phyloP scores from a whole-genome alignment of 1,140 invertebrate species.

The Camponotus floridanus region DNA sequence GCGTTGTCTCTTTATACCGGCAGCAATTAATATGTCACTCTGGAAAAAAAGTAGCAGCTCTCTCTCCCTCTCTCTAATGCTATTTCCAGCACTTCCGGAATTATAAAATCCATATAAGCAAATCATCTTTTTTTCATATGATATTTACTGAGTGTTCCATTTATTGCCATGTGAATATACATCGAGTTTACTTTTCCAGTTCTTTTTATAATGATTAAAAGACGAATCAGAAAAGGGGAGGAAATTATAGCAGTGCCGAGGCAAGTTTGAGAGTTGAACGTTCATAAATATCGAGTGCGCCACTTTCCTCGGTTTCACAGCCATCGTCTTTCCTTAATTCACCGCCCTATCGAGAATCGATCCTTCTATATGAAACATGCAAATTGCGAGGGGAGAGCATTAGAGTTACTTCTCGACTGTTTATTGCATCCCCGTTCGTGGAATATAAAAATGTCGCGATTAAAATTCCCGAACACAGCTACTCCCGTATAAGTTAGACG shows the following conservation, averaged over 20 bases:
- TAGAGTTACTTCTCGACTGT: constrained; percentile 16
- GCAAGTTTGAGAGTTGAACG: constrained; percentile 35
- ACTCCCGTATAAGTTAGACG: neutral
- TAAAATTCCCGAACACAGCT: constrained; percentile 24
- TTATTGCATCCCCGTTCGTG: neutral
- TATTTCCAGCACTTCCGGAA: constrained; percentile 32
- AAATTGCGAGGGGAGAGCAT: constrained; percentile 24
- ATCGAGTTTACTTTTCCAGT: neutral
- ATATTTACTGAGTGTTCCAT: neutral
- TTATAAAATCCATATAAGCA: neutral
- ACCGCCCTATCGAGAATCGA: constrained; percentile 51
- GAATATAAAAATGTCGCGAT: constrained; percentile 14
- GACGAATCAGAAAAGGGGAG: neutral
- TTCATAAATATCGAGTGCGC: constrained; percentile 53
- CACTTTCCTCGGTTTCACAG: neutral
- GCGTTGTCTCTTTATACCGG: neutral
- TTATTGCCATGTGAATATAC: neutral
- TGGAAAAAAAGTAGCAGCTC: neutral
- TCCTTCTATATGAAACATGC: constrained; percentile 37
- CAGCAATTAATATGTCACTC: constrained; percentile 25
- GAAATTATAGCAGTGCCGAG: neutral
- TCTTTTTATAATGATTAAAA: constrained; percentile 22
- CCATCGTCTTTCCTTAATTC: constrained; percentile 45
- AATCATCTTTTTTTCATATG: too few species aligned
- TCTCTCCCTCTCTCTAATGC: neutral